phyloP scores from a whole-genome alignment of 92 coral and sea anemone species.

The Zoanthus sansibaricus region DNA sequence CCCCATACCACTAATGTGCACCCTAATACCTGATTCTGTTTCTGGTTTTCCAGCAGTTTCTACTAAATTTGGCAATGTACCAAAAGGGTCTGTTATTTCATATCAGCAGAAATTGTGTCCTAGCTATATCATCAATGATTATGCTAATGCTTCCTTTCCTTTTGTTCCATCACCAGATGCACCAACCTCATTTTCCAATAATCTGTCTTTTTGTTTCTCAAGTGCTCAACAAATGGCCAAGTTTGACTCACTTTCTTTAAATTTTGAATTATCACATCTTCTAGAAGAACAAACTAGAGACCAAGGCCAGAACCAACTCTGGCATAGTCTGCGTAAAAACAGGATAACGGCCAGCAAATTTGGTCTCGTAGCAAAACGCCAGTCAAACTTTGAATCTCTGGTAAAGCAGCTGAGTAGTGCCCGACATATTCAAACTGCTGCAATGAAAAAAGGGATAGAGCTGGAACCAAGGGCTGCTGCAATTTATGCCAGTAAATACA shows the following conservation, averaged over 20 bases:
- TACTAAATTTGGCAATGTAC: constrained; percentile 61
- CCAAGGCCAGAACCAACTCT: constrained; percentile 31
- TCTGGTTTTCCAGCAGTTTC: constrained; percentile 22
- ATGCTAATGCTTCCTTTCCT: constrained; percentile 36
- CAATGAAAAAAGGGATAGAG: constrained; percentile 61
- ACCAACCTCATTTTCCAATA: constrained; percentile 33
- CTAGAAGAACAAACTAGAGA: constrained; percentile 36
- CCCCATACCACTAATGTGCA: constrained; percentile 49
- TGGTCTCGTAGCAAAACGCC: constrained; percentile 41
- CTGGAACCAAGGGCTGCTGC: constrained; percentile 50
- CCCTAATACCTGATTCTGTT: constrained; percentile 28
- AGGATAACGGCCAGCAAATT: constrained; percentile 60
- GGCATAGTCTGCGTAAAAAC: constrained; percentile 36
- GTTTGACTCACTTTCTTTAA: constrained; percentile 36
- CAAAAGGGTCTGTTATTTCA: constrained; percentile 52
- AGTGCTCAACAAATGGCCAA: constrained; percentile 28
- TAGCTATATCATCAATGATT: constrained; percentile 74
- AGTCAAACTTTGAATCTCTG: constrained; percentile 53
- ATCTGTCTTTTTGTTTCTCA: constrained; percentile 48
- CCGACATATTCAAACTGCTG: constrained; percentile 48
- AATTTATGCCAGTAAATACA: constrained; percentile 53
- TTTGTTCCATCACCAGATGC: constrained; percentile 46
- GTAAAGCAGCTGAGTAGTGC: constrained; percentile 33
- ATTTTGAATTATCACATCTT: constrained; percentile 29
- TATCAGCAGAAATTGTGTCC: constrained; percentile 70